Evolutionary conservation across 2,113 vertebrate species (phyloP).

Genomic region (Erythrocercus mccallii): DNA sequence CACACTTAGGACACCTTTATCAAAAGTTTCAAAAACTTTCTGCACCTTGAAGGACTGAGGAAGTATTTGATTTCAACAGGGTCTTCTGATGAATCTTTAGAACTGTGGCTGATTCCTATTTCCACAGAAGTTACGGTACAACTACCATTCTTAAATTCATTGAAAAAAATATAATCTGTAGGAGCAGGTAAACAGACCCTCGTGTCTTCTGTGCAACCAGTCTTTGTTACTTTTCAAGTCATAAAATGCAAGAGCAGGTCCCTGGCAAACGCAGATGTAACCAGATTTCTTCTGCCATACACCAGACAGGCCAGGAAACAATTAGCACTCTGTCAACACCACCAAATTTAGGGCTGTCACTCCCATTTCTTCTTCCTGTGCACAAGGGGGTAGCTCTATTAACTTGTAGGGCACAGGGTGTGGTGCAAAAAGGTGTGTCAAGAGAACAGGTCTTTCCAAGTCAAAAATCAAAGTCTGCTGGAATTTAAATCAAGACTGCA

Average conservation of each 20-base stretch:
- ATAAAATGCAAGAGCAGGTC: not conserved
- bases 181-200: not conserved
- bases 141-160: not conserved
- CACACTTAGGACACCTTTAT: not conserved
- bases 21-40: not conserved
- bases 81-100: not conserved
- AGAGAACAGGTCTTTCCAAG: not conserved
- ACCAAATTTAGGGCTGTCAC: not conserved
- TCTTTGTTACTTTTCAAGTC: not conserved
- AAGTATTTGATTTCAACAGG: not conserved
- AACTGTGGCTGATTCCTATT: rapidly evolving
- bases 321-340: not conserved
- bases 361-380: not conserved
- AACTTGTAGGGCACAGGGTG: not conserved
- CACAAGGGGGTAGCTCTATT: not conserved
- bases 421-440: not conserved
- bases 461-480: not conserved
- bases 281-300: not conserved
- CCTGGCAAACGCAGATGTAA: not conserved
- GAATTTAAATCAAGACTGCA: not conserved
- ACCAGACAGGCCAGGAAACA: not conserved
- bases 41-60: not conserved
- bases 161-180: too few species aligned
- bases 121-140: not conserved
- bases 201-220: not conserved